Percentiles rank a stretch among this genome's conserved stretches.
Evolutionary conservation across 2,888 invertebrate species (phyloP).

Genomic region (Ceratothoa steindachneri): DNA sequence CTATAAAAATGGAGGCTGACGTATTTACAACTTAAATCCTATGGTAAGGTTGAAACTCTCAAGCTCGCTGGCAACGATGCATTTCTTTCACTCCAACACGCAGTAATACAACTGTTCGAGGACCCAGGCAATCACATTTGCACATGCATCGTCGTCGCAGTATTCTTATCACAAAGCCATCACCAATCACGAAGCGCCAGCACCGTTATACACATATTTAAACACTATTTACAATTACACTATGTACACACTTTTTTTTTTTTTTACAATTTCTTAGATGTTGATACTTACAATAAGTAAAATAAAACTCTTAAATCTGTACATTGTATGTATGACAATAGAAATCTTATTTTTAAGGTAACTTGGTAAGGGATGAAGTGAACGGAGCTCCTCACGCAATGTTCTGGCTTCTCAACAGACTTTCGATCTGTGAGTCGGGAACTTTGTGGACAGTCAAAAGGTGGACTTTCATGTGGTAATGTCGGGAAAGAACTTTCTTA

Average conservation of each 20-base stretch:
- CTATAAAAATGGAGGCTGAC: too few relatives aligned
- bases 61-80: too few relatives aligned
- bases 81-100: too few relatives aligned
- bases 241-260: neutral
- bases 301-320: neutral
- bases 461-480: constrained; percentile 47
- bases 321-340: neutral
- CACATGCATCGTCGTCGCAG: too few relatives aligned
- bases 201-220: neutral
- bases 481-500: constrained; percentile 44
- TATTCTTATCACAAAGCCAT: neutral
- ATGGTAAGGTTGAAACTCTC: too few relatives aligned
- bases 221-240: neutral
- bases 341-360: neutral
- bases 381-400: constrained; percentile 26
- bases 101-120: too few relatives aligned
- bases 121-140: too few relatives aligned
- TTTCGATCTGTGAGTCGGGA: constrained; percentile 45
- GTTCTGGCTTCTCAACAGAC: constrained; percentile 39
- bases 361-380: neutral
- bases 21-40: too few relatives aligned
- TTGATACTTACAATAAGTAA: neutral
- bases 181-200: neutral
- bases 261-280: too few relatives aligned
- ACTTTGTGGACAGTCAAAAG: constrained; percentile 46